Evolutionary conservation across 2,888 invertebrate species (phyloP), one percentile per base, ranked within the genome.

Genomic region (Willowsia nigromaculata): DNA sequence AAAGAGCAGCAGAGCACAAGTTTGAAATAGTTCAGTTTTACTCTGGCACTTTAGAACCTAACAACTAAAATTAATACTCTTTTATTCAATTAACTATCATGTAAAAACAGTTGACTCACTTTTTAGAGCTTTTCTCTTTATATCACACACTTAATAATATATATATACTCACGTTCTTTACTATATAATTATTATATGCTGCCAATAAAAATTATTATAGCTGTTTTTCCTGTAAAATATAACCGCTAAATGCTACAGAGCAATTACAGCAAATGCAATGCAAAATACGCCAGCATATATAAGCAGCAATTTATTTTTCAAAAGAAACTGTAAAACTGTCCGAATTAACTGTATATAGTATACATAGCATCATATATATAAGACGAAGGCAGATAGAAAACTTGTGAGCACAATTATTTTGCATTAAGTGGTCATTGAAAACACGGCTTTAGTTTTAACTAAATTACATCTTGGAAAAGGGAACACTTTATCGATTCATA

Each of bases 1-100:
- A 15, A 25, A 59, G 59, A 56, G 40, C 65, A 82, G 43, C n/a
- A n/a, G n/a, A n/a, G n/a, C 50, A 53, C 30, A 78, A 78, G 30
- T 80, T 82, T 65, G 82, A 68, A 82, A 30, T 82, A 82, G 82
- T 50, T 82, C 47, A 82, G 50, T 40, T 68, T 68, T 37, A 11
- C 18, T 68, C 25, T 82, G 82, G 65, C 82, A 82, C 82, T 65
- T 40, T 82, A 56, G 68, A 18, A 33, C 68, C 68, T 68, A 68
- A 68, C 33, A 11, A 40, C 37, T 68, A 68, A 40, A 68, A 68
- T 27, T 18, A 59, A 59, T 59, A 22, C 25, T 59, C 4, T 27
- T 5, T 59, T 59, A 62, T 62, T 62, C 62, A 30, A 62, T 11
- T 62, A 62, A 43, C 9, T 43, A 9, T 33, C 62, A 40, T 40